Evolutionary conservation across 2,888 invertebrate genomes (phyloP).

Genomic region (Leuctra nigra): DNA sequence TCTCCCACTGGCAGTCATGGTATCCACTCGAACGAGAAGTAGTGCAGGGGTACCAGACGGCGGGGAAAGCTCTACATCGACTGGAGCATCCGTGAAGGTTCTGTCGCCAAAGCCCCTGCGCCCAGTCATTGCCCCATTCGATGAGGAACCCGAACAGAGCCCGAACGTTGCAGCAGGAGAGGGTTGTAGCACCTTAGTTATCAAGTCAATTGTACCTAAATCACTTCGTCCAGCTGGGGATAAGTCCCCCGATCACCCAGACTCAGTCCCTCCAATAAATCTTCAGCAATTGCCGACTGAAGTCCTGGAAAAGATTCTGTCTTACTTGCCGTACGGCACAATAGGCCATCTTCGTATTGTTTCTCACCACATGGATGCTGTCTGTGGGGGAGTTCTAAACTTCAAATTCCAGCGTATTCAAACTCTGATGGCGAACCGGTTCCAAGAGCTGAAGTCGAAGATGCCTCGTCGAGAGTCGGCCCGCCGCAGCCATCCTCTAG

Average conservation of each 20-base stretch:
- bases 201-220: neutral
- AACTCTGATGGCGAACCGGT: conserved; percentile 75
- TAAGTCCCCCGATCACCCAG: neutral
- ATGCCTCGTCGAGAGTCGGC: conserved; percentile 91
- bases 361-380: conserved; percentile 69
- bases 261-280: neutral
- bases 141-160: neutral
- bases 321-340: conserved; percentile 66
- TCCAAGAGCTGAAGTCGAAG: conserved; percentile 82
- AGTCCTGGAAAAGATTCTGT: conserved; percentile 70
- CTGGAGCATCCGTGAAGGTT: neutral
- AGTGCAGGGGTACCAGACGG: conserved; percentile 5
- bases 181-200: no score
- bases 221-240: neutral
- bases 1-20: conserved; percentile 5
- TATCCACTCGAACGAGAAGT: conserved; percentile 12
- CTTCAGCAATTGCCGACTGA: conserved; percentile 58
- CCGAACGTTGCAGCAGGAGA: neutral
- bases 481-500: conserved; percentile 80
- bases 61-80: neutral
- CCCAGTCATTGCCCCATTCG: no score
- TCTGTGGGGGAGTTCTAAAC: conserved; percentile 74
- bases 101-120: neutral
- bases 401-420: conserved; percentile 80
- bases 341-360: conserved; percentile 75